Evolutionary conservation across 2,797 vertebrate species (phyloP), one percentile per base, ranked within the genome.

Genomic region (Melanotaenia parkinsoni): DNA sequence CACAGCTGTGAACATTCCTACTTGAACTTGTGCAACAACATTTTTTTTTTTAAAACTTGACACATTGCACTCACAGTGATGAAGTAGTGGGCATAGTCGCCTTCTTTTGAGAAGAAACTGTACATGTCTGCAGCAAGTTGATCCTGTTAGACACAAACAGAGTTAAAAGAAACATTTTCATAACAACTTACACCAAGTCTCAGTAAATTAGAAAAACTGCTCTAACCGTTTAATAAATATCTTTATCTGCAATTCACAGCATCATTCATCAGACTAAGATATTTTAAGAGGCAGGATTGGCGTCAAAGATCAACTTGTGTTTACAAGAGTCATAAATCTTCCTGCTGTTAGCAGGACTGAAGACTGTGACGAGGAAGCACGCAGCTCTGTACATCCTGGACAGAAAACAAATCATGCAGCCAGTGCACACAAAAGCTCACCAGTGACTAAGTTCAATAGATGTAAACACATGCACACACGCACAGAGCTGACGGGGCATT

Each of bases 51-150:
- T 30, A 4, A 30, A 38, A 67, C 75, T 50, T 35, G 69, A 74
- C 54, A 43, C 2, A 30, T 37, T 8, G 13, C 20, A 92, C 97
- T 96, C 91, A 99, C 98, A 93, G 79, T 96, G 5, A 99, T 95
- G 58, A 98, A 99, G 87, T 96, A 97, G 74, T 92, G 85, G 28
- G 97, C 96, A 0, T 98, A 98, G 47, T 99, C 97, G 26, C 97
- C 97, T 91, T 99, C 98, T 91, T 96, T 99, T 63, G 98, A 97
- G 90, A 96, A 96, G 74, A 99, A 99, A 85, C 94, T 98, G 88
- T 99, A 99, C 96, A 99, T 98, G 84, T 99, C 98, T 69, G 98
- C 97, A 56, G 97, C 97, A 1, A 99, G 97, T 37, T 99, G 98
- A 79, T 99, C 98, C 98, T 99, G 82, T 2, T 37, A 20, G 54